phyloP scores from a whole-genome alignment of 2,888 invertebrate genomes.

The Macaria notata region DNA sequence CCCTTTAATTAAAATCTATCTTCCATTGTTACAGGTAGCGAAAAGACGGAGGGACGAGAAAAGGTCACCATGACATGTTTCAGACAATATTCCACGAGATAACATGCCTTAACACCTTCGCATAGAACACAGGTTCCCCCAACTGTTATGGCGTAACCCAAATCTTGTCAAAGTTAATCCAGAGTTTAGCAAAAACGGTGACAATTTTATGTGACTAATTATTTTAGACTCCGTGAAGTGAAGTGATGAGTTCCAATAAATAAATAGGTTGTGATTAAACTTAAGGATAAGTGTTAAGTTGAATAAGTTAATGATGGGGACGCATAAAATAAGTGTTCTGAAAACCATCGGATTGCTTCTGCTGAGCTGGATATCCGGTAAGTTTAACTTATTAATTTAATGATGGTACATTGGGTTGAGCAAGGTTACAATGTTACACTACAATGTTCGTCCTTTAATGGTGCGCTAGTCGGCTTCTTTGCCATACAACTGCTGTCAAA shows the following conservation, averaged over 20 bases:
- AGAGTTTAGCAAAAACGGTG: neutral
- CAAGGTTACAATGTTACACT: too few relatives aligned
- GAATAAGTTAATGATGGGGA: constrained; percentile 53
- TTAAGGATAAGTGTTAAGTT: constrained; percentile 11
- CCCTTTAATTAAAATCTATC: constrained; percentile 38
- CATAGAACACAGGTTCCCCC: constrained; percentile 4
- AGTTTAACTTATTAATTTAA: constrained; percentile 34
- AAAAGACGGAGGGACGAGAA: constrained; percentile 30
- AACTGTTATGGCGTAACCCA: neutral
- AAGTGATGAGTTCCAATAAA: constrained; percentile 31
- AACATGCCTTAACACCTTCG: constrained; percentile 8
- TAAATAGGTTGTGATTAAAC: constrained; percentile 37
- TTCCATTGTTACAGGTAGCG: constrained; percentile 62
- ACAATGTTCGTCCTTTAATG: too few relatives aligned
- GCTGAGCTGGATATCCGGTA: constrained; percentile 64
- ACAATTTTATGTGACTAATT: neutral
- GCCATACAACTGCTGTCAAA: too few relatives aligned
- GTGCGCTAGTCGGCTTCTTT: too few relatives aligned
- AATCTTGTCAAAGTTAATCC: neutral
- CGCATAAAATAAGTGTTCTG: constrained; percentile 44
- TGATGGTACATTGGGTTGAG: too few relatives aligned
- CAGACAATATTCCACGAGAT: constrained; percentile 24
- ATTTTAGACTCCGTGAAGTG: constrained; percentile 14
- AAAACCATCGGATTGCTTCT: constrained; percentile 51
- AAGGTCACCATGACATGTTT: constrained; percentile 35